Evolutionary conservation across 2,888 invertebrate genomes (phyloP), one percentile per base, ranked within the genome.

Genomic region (Dryocosmus kuriphilus): DNA sequence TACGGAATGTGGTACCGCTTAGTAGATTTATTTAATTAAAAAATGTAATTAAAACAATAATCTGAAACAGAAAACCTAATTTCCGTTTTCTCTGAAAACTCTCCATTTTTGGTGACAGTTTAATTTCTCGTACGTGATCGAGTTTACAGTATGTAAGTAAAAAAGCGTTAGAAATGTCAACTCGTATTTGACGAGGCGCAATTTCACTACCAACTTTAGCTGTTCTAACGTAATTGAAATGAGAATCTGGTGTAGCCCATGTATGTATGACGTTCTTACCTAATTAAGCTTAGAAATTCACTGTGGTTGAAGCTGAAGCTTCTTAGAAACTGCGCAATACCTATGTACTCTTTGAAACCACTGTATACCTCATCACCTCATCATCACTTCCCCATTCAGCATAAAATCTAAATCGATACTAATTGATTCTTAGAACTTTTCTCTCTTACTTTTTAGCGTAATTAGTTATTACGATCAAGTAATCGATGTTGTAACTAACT

Each of bases 51-150:
- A 27, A 9, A 27, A 51, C 51, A 51, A 71, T n/a, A 51, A 9
- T 19, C 27, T 6, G 32, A 71, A 30, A 30, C 30, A 71, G 71
- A 71, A 51, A 71, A n/a, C 30, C 51, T 51, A 27, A 71, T 71
- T 71, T 71, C 51, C 27, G 51, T 71, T 71, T 71, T 67, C 67
- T 67, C 67, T 67, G 65, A 27, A 19, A 27, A 9, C 19, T 19
- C 5, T 41, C 71, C 71, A 71, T 71, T 46, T 71, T 71, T 30
- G 30, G 71, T 14, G n/a, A 71, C n/a, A 30, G 11, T 71, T 71
- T 71, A 71, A 71, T 71, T 71, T 71, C 71, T 71, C 46, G 51
- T 71, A 71, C 71, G 71, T 71, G 71, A 71, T 71, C 46, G 51
- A 71, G 71, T 71, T 71, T 71, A 51, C 51, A 46, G 19, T 41